phyloP scores from a whole-genome alignment of 2,113 vertebrate genomes.

The Clarias magur region DNA sequence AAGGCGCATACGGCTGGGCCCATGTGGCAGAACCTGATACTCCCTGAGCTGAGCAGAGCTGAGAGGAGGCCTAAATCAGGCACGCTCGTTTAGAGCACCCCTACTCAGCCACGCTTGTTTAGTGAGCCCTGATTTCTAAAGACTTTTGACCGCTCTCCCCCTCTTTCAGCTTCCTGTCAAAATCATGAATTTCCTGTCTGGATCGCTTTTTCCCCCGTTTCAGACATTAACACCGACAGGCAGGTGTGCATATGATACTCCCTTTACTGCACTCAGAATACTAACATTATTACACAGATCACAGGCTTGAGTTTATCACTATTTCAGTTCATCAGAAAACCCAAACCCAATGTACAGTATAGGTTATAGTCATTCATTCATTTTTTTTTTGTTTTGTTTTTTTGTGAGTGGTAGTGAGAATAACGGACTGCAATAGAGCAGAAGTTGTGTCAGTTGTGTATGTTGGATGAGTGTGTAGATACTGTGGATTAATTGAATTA shows the following conservation, averaged over 20 bases:
- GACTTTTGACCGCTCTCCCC: slow-evolving; percentile 37
- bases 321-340: slow-evolving; percentile 2
- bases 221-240: slow-evolving; percentile 38
- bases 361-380: neutral
- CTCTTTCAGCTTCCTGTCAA: slow-evolving; percentile 40
- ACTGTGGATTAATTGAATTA: slow-evolving; percentile 10
- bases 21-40: slow-evolving; percentile 44
- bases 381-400: neutral
- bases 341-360: neutral
- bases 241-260: slow-evolving; percentile 41
- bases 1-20: slow-evolving; percentile 32
- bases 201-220: neutral
- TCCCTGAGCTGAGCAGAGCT: slow-evolving; percentile 32
- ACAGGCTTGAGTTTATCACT: slow-evolving; percentile 8
- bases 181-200: slow-evolving; percentile 51
- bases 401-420: neutral
- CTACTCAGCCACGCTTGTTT: slow-evolving; percentile 38
- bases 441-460: neutral
- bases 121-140: slow-evolving; percentile 40
- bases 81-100: slow-evolving; percentile 30
- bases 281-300: slow-evolving; percentile 39
- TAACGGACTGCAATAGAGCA: neutral
- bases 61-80: slow-evolving; percentile 35
- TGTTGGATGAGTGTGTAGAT: slow-evolving; percentile 14
- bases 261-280: slow-evolving; percentile 20